phyloP scores from a whole-genome alignment of 2,797 vertebrate species.

The Sphenopsis melanotis region DNA sequence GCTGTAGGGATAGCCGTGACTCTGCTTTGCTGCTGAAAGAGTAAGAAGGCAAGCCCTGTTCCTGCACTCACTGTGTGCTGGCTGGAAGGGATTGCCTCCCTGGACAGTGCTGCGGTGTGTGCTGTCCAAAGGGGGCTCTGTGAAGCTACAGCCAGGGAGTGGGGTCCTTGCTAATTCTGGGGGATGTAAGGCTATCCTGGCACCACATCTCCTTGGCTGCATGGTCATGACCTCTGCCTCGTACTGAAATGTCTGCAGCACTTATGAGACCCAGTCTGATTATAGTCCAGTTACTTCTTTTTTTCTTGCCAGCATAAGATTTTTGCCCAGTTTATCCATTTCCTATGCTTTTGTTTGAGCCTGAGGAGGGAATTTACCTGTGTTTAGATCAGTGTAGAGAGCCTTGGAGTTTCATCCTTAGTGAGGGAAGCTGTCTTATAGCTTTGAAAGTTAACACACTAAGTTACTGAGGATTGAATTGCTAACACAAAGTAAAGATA shows the following conservation, averaged over 20 bases:
- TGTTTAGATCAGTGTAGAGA: background rate
- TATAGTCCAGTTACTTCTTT: background rate
- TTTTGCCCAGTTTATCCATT: background rate
- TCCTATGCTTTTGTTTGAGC: fast-evolving
- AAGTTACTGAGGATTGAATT: background rate
- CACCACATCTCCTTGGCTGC: background rate
- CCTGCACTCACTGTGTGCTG: background rate
- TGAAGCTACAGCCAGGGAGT: background rate
- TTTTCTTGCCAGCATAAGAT: background rate
- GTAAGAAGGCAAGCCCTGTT: background rate
- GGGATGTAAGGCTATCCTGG: background rate
- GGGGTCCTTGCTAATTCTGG: background rate
- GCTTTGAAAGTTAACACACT: background rate
- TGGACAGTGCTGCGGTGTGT: background rate
- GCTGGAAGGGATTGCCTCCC: background rate
- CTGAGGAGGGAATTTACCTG: background rate
- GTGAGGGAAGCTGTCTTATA: background rate
- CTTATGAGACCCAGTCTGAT: background rate
- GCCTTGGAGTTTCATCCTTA: background rate
- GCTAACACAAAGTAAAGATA: background rate
- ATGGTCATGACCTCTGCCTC: background rate
- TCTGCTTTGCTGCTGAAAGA: background rate
- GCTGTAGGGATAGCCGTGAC: background rate
- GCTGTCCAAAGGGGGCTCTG: background rate
- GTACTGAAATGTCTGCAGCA: background rate